Percentiles rank a stretch among this genome's conserved stretches.
Evolutionary conservation across 2,797 vertebrate genomes (phyloP).

Genomic region (Cuniculus paca): DNA sequence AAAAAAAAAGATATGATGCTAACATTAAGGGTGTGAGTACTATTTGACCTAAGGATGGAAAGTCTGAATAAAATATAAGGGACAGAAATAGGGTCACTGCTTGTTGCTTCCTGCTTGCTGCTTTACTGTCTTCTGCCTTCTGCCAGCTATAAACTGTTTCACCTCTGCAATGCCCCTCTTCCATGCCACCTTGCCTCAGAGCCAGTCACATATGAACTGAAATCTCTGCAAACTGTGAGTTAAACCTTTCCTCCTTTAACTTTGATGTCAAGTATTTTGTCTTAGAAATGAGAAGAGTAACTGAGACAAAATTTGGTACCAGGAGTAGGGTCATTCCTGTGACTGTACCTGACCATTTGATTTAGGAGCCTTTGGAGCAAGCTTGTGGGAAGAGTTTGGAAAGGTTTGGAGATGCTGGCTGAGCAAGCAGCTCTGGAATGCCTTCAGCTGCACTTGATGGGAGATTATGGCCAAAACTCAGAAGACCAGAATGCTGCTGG

Average conservation of each 20-base stretch:
- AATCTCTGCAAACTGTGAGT: not conserved
- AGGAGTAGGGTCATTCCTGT: not conserved
- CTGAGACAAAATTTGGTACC: not conserved
- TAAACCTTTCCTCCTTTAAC: not conserved
- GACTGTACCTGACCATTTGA: not conserved
- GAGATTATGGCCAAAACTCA: not conserved
- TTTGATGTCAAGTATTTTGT: not conserved
- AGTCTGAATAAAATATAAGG: not conserved
- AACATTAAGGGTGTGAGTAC: not conserved
- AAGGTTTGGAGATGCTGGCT: not conserved
- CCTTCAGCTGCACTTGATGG: not conserved
- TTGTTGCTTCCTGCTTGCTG: not conserved
- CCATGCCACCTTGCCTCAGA: not conserved
- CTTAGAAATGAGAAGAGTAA: not conserved
- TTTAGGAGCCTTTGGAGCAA: not conserved
- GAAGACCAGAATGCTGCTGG: not conserved
- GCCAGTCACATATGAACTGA: not conserved
- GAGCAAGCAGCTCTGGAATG: not conserved
- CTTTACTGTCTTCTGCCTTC: not conserved
- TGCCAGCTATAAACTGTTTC: not conserved
- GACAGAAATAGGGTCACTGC: not conserved
- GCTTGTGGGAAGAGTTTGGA: not conserved
- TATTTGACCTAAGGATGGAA: not conserved
- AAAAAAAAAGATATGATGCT: not conserved
- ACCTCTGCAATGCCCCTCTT: not conserved